These are phyloP conservation scores for Discoglossus pictus DNA, from an alignment of 2,797 vertebrate genomes.

Conservation along the genomic window DNA sequence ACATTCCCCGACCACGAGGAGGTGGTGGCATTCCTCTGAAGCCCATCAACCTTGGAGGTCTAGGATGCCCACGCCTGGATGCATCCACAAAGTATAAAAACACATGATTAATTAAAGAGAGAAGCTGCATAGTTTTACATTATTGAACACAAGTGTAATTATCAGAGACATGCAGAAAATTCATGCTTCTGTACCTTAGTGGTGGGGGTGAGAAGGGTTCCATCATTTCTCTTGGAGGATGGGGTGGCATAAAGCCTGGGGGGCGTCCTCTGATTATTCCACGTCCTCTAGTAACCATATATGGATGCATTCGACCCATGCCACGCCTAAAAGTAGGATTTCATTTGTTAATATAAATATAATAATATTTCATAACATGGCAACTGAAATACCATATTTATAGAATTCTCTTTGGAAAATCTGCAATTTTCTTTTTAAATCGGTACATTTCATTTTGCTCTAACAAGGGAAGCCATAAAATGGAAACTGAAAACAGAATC, in stretches of 20 bases:
- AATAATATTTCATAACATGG: no score
- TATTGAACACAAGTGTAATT: not conserved
- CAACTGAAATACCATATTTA: no score
- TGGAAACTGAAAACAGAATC: no score
- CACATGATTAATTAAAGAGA: not conserved
- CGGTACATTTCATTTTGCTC: no score
- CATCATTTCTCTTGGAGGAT: constrained; percentile 59
- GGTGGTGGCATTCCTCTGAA: constrained; percentile 71
- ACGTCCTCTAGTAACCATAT: constrained; percentile 68
- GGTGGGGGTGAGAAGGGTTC: constrained; percentile 63
- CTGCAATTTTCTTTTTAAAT: no score
- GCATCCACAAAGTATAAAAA: not conserved
- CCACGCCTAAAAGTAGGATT: constrained; percentile 62
- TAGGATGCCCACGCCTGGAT: constrained; percentile 65
- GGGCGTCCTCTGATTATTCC: constrained; percentile 61
- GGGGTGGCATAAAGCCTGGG: constrained; percentile 65
- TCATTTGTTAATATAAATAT: constrained; percentile 1
- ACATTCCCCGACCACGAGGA: constrained; percentile 62
- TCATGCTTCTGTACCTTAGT: constrained; percentile 27
- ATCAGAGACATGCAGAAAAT: no score
- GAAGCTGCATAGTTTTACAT: no score
- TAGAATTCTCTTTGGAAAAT: no score
- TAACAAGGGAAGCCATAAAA: no score
- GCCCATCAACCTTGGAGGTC: constrained; percentile 66
- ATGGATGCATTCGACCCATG: constrained; percentile 72